Percentiles rank a stretch among this genome's conserved stretches.
Evolutionary conservation across 1,140 invertebrate genomes (phyloP).

Genomic region (Physella acuta): DNA sequence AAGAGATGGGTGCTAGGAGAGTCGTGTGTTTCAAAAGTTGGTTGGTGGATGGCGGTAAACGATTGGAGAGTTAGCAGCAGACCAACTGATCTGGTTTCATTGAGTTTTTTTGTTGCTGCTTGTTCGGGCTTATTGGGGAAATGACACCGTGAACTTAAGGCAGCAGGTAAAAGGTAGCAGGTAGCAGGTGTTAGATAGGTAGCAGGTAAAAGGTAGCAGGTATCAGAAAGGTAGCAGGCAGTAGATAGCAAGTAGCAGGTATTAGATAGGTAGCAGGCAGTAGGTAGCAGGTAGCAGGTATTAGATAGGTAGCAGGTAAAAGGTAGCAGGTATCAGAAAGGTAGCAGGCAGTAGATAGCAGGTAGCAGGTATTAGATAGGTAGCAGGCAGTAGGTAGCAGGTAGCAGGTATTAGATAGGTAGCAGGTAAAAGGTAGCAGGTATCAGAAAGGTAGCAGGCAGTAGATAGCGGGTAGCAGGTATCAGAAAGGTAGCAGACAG

Average conservation of each 20-base stretch:
- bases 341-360: background rate
- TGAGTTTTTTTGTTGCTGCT: background rate
- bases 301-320: background rate
- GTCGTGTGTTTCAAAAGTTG: too few species aligned
- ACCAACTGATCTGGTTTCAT: too few species aligned
- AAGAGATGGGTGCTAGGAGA: too few species aligned
- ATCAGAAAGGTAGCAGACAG: too few species aligned
- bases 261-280: conserved; percentile 6
- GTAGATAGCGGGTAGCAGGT: too few species aligned
- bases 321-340: background rate
- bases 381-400: background rate
- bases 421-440: background rate
- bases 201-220: background rate
- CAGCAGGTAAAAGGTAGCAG: background rate
- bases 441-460: background rate
- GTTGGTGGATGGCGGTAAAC: too few species aligned
- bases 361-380: background rate
- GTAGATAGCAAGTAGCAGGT: conserved; percentile 6
- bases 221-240: background rate
- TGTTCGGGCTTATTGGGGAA: background rate
- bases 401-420: background rate
- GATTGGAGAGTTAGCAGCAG: too few species aligned
- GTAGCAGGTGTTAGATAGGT: background rate
- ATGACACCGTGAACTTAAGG: background rate
- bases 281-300: background rate